These are phyloP conservation scores for Acleris literana DNA, from an alignment of 2,888 invertebrate genomes.

Conservation along the genomic window DNA sequence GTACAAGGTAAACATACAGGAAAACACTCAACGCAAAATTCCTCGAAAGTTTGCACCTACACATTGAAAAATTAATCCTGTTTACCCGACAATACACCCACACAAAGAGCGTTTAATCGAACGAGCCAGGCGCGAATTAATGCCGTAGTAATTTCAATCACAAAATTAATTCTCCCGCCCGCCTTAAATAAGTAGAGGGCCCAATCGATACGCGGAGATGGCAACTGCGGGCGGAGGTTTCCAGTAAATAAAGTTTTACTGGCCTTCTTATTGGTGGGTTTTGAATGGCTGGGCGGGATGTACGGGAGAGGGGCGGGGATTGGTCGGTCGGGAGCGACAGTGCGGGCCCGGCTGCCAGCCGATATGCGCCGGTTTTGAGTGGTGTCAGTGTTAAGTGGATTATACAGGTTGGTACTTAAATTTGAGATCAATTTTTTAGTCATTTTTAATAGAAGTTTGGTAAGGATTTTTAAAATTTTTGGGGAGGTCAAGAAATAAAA, in stretches of 20 bases:
- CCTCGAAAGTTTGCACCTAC: neutral
- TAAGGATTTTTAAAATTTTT: neutral
- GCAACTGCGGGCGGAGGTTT: conserved; percentile 69
- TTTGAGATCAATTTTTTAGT: neutral
- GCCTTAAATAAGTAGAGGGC: conserved; percentile 78
- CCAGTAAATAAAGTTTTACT: conserved; percentile 76
- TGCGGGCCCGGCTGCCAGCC: conserved; percentile 44
- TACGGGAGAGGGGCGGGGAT: conserved; percentile 47
- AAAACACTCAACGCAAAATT: neutral
- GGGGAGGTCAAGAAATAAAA: too few relatives aligned
- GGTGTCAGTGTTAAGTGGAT: conserved; percentile 11
- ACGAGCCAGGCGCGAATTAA: conserved; percentile 66
- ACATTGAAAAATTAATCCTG: conserved; percentile 6
- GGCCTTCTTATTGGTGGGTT: conserved; percentile 53
- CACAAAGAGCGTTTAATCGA: conserved; percentile 66
- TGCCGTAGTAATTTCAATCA: conserved; percentile 78
- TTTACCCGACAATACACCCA: conserved; percentile 34
- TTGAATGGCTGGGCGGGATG: conserved; percentile 48
- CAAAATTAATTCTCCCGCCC: conserved; percentile 78
- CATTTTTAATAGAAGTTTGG: neutral
- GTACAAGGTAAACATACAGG: neutral
- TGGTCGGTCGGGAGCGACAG: conserved; percentile 38
- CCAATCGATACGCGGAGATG: conserved; percentile 77
- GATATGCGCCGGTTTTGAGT: conserved; percentile 19
- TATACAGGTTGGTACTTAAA: conserved; percentile 24